phyloP scores from a whole-genome alignment of 2,797 vertebrate species.

The Craterocephalus amniculus region DNA sequence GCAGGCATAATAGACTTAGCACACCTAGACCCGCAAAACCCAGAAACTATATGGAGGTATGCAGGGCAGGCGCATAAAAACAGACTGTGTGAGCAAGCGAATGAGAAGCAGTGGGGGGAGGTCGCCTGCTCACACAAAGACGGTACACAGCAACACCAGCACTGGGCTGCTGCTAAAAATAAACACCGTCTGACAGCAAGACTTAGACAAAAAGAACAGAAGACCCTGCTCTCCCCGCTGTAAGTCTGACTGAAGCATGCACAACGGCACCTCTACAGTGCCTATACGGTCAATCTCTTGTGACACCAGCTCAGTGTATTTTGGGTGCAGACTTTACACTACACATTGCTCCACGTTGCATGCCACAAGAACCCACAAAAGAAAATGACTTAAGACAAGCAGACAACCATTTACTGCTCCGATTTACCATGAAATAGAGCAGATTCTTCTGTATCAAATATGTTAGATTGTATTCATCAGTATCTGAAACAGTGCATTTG shows the following conservation, averaged over 20 bases:
- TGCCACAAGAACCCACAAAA: slow-evolving; percentile 23
- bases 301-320: slow-evolving; percentile 15
- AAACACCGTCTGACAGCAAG: slow-evolving; percentile 64
- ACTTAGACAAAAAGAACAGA: slow-evolving; percentile 55
- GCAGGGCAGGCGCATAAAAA: slow-evolving; percentile 19
- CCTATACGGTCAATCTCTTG: slow-evolving; percentile 38
- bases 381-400: slow-evolving; percentile 47
- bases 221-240: slow-evolving; percentile 55
- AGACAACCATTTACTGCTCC: not conserved
- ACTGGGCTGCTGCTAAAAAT: slow-evolving; percentile 81
- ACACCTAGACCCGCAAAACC: slow-evolving; percentile 8
- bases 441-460: not conserved
- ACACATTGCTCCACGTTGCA: slow-evolving; percentile 33
- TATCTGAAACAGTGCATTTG: not conserved
- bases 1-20: not conserved
- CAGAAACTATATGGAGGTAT: slow-evolving; percentile 13
- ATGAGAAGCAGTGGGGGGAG: slow-evolving; percentile 38
- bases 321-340: slow-evolving; percentile 42
- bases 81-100: slow-evolving; percentile 23
- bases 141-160: slow-evolving; percentile 79
- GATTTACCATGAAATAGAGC: not conserved
- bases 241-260: slow-evolving; percentile 43
- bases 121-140: slow-evolving; percentile 75
- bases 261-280: slow-evolving; percentile 36
- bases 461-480: not conserved